Evolutionary conservation across 2,113 vertebrate genomes (phyloP), one percentile per base, ranked within the genome.

Genomic region (Macquaria australasica): DNA sequence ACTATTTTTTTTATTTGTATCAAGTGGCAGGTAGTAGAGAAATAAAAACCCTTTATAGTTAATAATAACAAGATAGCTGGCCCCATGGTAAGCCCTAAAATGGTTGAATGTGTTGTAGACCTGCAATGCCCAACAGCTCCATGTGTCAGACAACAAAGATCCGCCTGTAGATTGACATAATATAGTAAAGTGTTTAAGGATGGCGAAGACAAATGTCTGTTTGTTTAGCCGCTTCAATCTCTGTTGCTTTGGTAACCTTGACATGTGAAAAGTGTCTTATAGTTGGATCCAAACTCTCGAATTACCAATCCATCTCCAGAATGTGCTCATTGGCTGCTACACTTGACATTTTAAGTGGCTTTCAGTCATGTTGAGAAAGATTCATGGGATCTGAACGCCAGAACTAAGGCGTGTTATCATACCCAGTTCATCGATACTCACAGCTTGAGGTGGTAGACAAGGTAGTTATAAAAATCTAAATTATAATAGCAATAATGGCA

Each of bases 401-500:
- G 41, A 72, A 50, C 15, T 14, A 80, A 67, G 4, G 20, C 1
- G 7, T 34, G 34, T 34, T 8, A 37, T 67, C 34, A 67, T 21
- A 51, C 34, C 7, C 43, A 12, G 20, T 21, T 43, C 51, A 66
- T 31, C 15, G 3, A 51, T 20, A 12, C 34, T 59, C 3, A 15
- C 5, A 66, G 21, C 2, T 55, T 34, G 18, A 74, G 28, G 37
- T 4, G 12, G 50, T 37, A 39, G 48, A 66, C 8, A 58, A 28
- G 39, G 5, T 69, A 64, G 56, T 37, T 63, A 8, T 50, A 68
- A 63, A 69, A 63, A 60, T 53, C 10, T 23, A 28, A 20, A n/a
- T 60, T 15, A 76, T 43, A 28, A 58, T 8, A 15, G 78, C 5
- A 73, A 62, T 53, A 66, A 78, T 68, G 64, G 23, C 23, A n/a